Conservation (phyloP, 2,113 vertebrate species). For the Pseudopipra pipra region DNA sequence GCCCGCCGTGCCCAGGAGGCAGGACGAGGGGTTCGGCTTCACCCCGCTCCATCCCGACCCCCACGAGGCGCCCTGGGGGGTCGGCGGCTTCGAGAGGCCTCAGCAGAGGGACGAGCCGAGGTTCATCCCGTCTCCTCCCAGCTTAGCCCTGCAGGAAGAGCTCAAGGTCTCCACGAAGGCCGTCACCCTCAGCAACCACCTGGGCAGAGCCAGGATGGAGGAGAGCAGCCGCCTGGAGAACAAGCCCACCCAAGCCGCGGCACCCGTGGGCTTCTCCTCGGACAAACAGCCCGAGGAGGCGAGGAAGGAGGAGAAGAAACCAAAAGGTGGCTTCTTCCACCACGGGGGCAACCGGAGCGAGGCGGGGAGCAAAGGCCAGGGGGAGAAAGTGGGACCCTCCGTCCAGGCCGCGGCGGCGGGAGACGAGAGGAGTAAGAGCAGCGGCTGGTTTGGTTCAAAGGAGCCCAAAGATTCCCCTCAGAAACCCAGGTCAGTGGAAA, state of each 20-base stretch:
- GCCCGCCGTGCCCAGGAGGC: slow-evolving; percentile 64
- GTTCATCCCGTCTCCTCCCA: slow-evolving; percentile 53
- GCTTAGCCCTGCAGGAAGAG: slow-evolving; percentile 47
- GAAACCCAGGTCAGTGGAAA: slow-evolving; percentile 87
- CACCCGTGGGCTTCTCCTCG: neutral
- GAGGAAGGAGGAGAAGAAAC: slow-evolving; percentile 71
- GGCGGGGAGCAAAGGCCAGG: slow-evolving; percentile 55
- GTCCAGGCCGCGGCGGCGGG: neutral
- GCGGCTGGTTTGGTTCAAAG: slow-evolving; percentile 87
- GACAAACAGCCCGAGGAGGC: slow-evolving; percentile 42
- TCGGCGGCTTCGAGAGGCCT: slow-evolving; percentile 65
- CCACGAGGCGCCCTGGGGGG: neutral
- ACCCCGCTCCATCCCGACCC: neutral
- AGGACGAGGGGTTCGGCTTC: slow-evolving; percentile 67
- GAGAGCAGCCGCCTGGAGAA: slow-evolving; percentile 29
- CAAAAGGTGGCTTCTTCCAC: slow-evolving; percentile 80
- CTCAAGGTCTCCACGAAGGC: slow-evolving; percentile 78
- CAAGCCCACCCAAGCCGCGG: slow-evolving; percentile 57
- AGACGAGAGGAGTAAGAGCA: slow-evolving; percentile 76
- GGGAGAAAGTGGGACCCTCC: slow-evolving; percentile 46
- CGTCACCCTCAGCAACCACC: slow-evolving; percentile 75
- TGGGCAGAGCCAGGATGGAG: slow-evolving; percentile 56
- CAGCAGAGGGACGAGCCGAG: slow-evolving; percentile 58
- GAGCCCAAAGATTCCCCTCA: slow-evolving; percentile 78
- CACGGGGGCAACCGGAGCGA: slow-evolving; percentile 69